A percentile compares a stretch with the other conserved stretches of the same genome.
These are phyloP conservation scores for Piezodorus guildinii DNA, from an alignment of 1,140 invertebrate species.

Conservation along the genomic window DNA sequence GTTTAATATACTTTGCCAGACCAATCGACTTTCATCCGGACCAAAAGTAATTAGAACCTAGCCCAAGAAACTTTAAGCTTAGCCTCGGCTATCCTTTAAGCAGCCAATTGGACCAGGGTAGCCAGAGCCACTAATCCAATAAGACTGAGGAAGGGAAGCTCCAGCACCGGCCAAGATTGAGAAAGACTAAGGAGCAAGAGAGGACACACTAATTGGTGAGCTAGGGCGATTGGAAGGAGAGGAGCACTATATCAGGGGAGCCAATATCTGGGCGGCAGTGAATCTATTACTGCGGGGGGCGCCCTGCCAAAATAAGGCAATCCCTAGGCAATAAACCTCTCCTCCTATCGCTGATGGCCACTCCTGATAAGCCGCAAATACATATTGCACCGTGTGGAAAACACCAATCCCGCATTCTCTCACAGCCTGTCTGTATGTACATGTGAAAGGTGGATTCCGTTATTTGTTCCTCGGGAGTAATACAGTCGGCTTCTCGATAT, in stretches of 20 bases:
- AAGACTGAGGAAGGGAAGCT: no score
- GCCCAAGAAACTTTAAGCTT: no score
- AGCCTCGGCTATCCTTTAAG: no score
- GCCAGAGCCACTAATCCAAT: no score
- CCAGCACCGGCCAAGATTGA: no score
- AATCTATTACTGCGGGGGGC: conserved; percentile 10
- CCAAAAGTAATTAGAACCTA: no score
- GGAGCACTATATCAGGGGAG: conserved; percentile 9
- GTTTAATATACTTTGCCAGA: no score
- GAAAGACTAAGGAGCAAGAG: background rate
- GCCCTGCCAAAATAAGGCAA: conserved; percentile 20
- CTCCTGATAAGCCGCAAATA: conserved; percentile 11
- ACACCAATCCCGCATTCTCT: conserved; percentile 2
- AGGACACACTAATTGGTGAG: background rate
- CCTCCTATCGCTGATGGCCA: conserved; percentile 8
- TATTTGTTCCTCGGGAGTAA: no score
- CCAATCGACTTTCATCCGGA: no score
- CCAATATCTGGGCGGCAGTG: background rate
- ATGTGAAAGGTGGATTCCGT: background rate
- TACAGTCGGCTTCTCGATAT: background rate
- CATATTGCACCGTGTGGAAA: conserved; percentile 10
- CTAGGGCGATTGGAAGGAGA: background rate
- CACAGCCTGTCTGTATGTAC: background rate
- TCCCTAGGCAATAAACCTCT: conserved; percentile 17
- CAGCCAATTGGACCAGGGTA: no score